A percentile compares a stretch with the other conserved stretches of the same genome.
These are phyloP conservation scores for Ptychoptera albimana DNA, from an alignment of 2,888 invertebrate genomes.

Conservation along the genomic window DNA sequence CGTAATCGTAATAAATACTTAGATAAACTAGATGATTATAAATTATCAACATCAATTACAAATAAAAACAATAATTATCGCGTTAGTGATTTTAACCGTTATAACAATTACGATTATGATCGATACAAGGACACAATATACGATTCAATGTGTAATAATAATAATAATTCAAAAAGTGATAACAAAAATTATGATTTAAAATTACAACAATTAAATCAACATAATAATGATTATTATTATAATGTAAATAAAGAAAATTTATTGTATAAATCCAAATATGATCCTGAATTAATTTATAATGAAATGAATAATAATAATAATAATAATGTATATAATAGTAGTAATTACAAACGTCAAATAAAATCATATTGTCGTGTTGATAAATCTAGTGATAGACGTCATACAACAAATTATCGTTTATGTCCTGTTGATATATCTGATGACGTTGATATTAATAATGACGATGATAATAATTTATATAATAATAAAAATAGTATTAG, in stretches of 20 bases:
- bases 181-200: conserved; percentile 17
- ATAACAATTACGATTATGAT: conserved; percentile 5
- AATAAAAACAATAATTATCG: neutral
- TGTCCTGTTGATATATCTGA: neutral
- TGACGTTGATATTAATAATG: neutral
- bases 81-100: conserved; percentile 5
- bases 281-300: conserved; percentile 16
- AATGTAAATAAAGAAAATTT: conserved; percentile 16
- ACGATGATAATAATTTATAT: neutral
- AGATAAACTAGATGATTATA: conserved; percentile 23
- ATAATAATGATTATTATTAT: conserved; percentile 16
- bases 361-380: conserved; percentile 19
- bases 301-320: conserved; percentile 12
- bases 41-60: conserved; percentile 6
- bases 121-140: conserved; percentile 23
- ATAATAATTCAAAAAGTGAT: too few species aligned
- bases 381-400: conserved; percentile 3
- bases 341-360: conserved; percentile 9
- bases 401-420: conserved; percentile 2
- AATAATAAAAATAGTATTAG: too few species aligned
- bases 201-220: conserved; percentile 12
- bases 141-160: conserved; percentile 14
- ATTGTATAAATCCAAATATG: conserved; percentile 20
- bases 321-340: conserved; percentile 9
- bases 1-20: conserved; percentile 23